phyloP scores from a whole-genome alignment of 2,113 vertebrate genomes.

The Halichoeres trimaculatus region DNA sequence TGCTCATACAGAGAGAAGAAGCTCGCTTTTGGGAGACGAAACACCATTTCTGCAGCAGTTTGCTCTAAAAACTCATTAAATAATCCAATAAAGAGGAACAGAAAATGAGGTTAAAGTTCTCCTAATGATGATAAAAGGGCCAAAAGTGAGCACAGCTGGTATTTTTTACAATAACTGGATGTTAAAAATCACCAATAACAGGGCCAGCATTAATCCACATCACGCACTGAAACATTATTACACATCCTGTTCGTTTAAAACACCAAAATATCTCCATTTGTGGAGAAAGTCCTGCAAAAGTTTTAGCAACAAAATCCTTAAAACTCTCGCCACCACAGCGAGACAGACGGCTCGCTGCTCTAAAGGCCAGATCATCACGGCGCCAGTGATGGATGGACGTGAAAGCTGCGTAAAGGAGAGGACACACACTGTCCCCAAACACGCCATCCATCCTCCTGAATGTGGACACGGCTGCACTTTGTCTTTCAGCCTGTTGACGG shows the following conservation, averaged over 20 bases:
- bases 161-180: not conserved
- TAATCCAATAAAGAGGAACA: conserved; percentile 39
- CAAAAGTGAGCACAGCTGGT: conserved; percentile 30
- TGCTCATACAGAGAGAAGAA: conserved; percentile 38
- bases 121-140: conserved; percentile 19
- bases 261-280: not conserved
- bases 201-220: conserved; percentile 17
- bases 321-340: conserved; percentile 15
- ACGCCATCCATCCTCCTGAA: conserved; percentile 46
- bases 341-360: conserved; percentile 6
- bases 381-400: conserved; percentile 56
- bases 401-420: conserved; percentile 49
- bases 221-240: not conserved
- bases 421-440: conserved; percentile 49
- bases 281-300: conserved; percentile 21
- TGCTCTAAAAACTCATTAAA: conserved; percentile 54
- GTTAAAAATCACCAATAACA: not conserved
- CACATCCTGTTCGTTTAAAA: not conserved
- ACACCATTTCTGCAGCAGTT: conserved; percentile 49
- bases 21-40: conserved; percentile 64
- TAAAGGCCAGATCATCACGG: conserved; percentile 45
- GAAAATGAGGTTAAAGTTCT: conserved; percentile 67
- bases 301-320: conserved; percentile 9
- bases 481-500: conserved; percentile 45
- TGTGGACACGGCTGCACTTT: conserved; percentile 22